Evolutionary conservation across 2,888 invertebrate genomes (phyloP), one percentile per base, ranked within the genome.

Genomic region (Helleia helle): DNA sequence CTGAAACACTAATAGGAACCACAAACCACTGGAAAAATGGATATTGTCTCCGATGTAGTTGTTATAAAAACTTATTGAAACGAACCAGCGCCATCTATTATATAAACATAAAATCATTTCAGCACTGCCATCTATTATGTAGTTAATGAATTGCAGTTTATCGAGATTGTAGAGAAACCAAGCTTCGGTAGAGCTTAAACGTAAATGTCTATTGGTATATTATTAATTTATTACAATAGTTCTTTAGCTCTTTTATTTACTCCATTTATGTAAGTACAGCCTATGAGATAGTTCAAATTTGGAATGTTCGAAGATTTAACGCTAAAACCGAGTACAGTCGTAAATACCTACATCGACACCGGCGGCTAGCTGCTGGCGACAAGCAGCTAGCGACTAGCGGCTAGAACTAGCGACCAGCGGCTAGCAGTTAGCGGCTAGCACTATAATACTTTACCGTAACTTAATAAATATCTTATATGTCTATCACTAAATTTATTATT

Each of bases 401-500:
- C n/a, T n/a, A n/a, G n/a, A n/a, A n/a, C n/a, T n/a, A n/a, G n/a
- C n/a, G n/a, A n/a, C n/a, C n/a, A n/a, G n/a, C n/a, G n/a, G n/a
- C n/a, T n/a, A n/a, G n/a, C n/a, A n/a, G n/a, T n/a, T n/a, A n/a
- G n/a, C n/a, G 50, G 61, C 42, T 41, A 44, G 18, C 4, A 15
- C 37, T 41, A 66, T 53, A 69, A 69, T 69, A 70, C 63, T 62
- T 66, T 59, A 64, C 64, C 56, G 62, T 60, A 55, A 55, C 63
- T 62, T 45, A 70, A 74, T 76, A 80, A 77, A 79, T 80, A 81
- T 56, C 71, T 79, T 76, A 76, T 41, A 51, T 46, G 54, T 56
- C 65, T 71, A 64, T 61, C 57, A 59, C 61, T 71, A 73, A 64
- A 70, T 66, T 65, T 77, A 76, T 77, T 83, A 84, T 84, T 84